Evolutionary conservation across 1,140 invertebrate species (phyloP), one percentile per base, ranked within the genome.

Genomic region (Goniozus legneri): DNA sequence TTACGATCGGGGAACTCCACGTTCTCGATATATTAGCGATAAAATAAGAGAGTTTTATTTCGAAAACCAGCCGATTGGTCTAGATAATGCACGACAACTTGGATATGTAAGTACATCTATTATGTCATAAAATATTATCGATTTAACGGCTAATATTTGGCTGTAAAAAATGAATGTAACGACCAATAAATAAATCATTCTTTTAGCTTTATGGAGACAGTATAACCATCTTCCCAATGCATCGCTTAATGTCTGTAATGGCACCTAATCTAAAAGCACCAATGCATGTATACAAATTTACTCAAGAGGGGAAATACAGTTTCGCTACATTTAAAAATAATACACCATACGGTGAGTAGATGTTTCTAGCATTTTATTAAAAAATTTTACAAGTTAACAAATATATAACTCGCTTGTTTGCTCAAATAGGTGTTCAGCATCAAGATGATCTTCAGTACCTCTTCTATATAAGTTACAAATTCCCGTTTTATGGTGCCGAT

Each of bases 381-480:
- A 27, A 27, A 27, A 4, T 27, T 27, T 27, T 27, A 27, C 10
- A 4, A 27, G 24, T 27, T 10, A 27, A 10, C 10, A 10, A n/a
- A n/a, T 27, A 6, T 6, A 27, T 27, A 4, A 27, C 24, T 27
- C 24, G 10, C 4, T 50, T 3, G 31, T 44, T 22, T 52, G 16
- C 39, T 31, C 19, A 46, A 62, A 19, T 34, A 83, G 82, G 82
- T 3, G 75, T 80, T 2, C 76, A 75, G 1, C 82, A 84, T 56
- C 77, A 79, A 40, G 83, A 84, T 51, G 83, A 85, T 59, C 60
- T 84, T 6, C 76, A 83, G 50, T 84, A 85, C 63, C 49, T 84
- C 8, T 83, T 83, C 62, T 76, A 76, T 50, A 74, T 76, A 37
- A 52, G 71, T 1, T 27, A 27, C 10, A 37, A 47, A 8, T 48